These are phyloP conservation scores for Xiphophorus couchianus DNA, from an alignment of 2,113 vertebrate species.

Conservation along the genomic window DNA sequence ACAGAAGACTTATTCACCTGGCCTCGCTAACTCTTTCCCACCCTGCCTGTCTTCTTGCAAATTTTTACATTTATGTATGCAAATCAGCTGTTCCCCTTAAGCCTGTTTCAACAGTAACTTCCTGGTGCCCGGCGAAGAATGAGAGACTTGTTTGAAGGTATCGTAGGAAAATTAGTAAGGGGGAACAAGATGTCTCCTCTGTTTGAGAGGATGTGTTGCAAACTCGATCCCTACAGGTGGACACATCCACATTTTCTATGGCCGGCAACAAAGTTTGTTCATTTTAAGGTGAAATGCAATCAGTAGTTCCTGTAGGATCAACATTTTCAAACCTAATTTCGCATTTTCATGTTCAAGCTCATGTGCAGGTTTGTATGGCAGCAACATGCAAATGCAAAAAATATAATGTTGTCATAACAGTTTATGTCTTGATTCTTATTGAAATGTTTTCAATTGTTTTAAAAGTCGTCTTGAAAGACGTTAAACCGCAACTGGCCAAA, in stretches of 20 bases:
- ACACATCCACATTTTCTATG: not conserved
- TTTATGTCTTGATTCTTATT: not conserved
- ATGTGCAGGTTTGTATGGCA: not conserved
- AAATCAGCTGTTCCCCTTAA: slow-evolving; percentile 77
- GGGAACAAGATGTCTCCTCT: slow-evolving; percentile 3
- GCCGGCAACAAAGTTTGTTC: not conserved
- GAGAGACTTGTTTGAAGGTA: slow-evolving; percentile 59
- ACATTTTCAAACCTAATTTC: not conserved
- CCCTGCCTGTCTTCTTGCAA: slow-evolving; percentile 79
- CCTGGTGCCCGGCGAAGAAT: slow-evolving; percentile 69
- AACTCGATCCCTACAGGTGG: not conserved
- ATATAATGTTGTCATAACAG: not conserved
- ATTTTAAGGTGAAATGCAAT: not conserved
- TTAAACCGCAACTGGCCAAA: not conserved
- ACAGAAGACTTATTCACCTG: slow-evolving; percentile 81
- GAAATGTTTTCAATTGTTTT: not conserved
- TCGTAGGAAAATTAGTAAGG: slow-evolving; percentile 22
- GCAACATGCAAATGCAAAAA: not conserved
- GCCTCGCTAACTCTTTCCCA: slow-evolving; percentile 67
- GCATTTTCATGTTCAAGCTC: not conserved
- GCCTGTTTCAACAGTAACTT: slow-evolving; percentile 70
- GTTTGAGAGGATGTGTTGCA: not conserved
- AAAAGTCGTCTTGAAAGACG: not conserved
- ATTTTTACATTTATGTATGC: slow-evolving; percentile 81
- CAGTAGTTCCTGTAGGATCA: not conserved